These are phyloP conservation scores for Buphagus erythrorhynchus DNA, from an alignment of 2,797 vertebrate genomes.

Conservation along the genomic window DNA sequence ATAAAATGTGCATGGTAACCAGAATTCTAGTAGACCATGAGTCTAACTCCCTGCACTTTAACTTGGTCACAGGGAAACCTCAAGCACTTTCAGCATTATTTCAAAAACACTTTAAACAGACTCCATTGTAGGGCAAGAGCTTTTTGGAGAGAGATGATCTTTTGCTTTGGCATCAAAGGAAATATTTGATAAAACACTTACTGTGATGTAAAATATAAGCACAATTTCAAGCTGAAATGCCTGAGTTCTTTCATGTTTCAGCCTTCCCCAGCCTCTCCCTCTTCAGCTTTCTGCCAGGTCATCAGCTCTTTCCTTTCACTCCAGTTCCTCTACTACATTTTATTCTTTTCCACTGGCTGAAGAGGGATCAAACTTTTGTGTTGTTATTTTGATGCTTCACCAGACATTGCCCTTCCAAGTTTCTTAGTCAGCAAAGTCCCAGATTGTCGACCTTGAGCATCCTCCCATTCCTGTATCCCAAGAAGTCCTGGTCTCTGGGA, in stretches of 20 bases:
- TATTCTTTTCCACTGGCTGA: not conserved
- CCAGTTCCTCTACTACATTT: not conserved
- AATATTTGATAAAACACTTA: not conserved
- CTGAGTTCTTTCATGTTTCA: not conserved
- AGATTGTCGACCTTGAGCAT: not conserved
- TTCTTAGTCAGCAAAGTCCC: not conserved
- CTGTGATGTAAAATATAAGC: not conserved
- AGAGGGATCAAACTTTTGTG: not conserved
- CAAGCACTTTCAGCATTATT: not conserved
- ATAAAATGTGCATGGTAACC: slow-evolving; percentile 2
- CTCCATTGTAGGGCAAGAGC: not conserved
- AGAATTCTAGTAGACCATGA: not conserved
- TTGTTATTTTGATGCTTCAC: not conserved
- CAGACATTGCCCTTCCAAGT: not conserved
- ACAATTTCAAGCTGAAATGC: not conserved
- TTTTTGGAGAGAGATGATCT: not conserved
- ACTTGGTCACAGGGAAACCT: not conserved
- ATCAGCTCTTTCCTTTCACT: not conserved
- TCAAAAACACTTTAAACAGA: not conserved
- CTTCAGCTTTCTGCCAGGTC: not conserved
- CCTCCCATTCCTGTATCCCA: not conserved
- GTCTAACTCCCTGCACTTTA: not conserved
- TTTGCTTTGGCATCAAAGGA: not conserved
- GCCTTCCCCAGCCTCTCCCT: not conserved
- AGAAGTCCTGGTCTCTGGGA: not conserved